These are phyloP conservation scores for Monoplex corrugatus DNA, from an alignment of 2,888 invertebrate species.

Conservation along the genomic window DNA sequence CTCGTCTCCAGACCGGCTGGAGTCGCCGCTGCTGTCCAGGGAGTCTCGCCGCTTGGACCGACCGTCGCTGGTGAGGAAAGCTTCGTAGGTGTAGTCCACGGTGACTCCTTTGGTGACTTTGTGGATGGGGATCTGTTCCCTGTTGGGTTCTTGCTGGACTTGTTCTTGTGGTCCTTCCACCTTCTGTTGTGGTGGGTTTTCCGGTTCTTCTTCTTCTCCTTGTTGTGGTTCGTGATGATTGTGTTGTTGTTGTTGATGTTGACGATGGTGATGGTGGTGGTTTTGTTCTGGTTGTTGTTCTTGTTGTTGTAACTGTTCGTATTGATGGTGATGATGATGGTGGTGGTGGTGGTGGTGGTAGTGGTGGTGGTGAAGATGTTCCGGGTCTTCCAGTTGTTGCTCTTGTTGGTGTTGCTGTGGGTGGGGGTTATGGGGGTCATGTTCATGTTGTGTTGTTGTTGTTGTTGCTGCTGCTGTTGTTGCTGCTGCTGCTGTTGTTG, in stretches of 20 bases:
- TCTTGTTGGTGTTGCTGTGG: background rate
- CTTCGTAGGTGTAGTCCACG: slow-evolving; percentile 83
- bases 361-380: background rate
- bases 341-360: background rate
- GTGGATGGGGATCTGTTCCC: slow-evolving; percentile 19
- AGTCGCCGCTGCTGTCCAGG: slow-evolving; percentile 52
- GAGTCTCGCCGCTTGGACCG: slow-evolving; percentile 83
- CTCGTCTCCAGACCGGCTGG: background rate
- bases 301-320: background rate
- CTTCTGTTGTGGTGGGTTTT: background rate
- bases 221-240: background rate
- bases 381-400: background rate
- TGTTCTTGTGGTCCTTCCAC: background rate
- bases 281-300: background rate
- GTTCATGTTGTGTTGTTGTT: background rate
- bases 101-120: slow-evolving; percentile 69
- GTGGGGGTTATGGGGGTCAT: background rate
- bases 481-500: background rate
- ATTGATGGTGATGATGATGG: background rate
- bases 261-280: background rate
- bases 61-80: slow-evolving; percentile 86
- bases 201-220: background rate
- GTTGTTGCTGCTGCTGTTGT: background rate
- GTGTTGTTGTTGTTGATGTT: background rate
- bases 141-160: background rate